Evolutionary conservation across 2,797 vertebrate species (phyloP), one percentile per base, ranked within the genome.

Genomic region (Cottoperca gobio): DNA sequence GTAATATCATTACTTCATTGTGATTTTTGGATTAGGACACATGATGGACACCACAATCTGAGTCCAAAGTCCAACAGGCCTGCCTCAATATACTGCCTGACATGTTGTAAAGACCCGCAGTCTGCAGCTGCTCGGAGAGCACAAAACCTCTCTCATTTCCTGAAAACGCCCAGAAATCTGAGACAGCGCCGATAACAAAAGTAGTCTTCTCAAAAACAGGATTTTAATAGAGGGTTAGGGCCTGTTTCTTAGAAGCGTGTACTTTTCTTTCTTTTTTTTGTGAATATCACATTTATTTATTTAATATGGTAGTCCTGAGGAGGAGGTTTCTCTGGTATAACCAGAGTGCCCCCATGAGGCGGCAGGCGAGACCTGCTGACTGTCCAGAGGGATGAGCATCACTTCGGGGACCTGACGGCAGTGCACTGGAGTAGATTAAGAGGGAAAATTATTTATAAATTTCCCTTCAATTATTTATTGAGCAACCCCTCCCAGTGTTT

Each of bases 381-480:
- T 83, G 84, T 89, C 88, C 85, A 76, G 65, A 52, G 80, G 86
- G 82, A 89, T 88, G 79, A 89, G 73, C 80, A 65, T 89, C 89
- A 91, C 89, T 91, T 91, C 33, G 8, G 89, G 81, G 90, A 92
- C 85, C 83, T 86, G 85, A 82, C 84, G 39, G 82, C 73, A 83
- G 83, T 42, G 87, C 85, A 86, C 84, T 81, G 73, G 85, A 91
- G 90, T 89, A 89, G 90, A 94, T 93, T 91, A 92, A 84, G 84
- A 88, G 76, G 76, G 78, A 48, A 90, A 91, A 91, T 92, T 89
- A 93, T 93, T 94, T 89, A 95, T 93, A 93, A 84, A 93, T 89
- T 94, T 90, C 84, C 50, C 76, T 90, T 94, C 90, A 94, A 94
- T 94, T 91, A 94, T 94, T 94, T 92, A 94, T 89, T 70, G 80